These are phyloP conservation scores for Lepetodrilus schrolli DNA, from an alignment of 2,888 invertebrate species.

Conservation along the genomic window DNA sequence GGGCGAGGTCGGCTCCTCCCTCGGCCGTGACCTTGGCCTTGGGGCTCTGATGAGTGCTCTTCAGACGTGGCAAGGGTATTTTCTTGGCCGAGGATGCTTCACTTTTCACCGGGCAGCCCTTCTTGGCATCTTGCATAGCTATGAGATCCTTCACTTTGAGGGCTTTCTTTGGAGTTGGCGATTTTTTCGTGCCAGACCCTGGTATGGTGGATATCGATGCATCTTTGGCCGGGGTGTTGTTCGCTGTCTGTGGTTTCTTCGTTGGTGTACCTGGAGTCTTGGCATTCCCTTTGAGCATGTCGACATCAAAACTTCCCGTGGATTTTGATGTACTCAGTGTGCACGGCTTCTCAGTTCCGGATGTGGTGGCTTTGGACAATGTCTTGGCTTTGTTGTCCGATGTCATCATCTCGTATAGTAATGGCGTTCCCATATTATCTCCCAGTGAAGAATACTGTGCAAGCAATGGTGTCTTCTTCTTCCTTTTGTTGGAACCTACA, in stretches of 20 bases:
- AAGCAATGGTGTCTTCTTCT: background rate
- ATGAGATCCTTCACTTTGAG: conserved; percentile 2
- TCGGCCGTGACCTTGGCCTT: conserved; percentile 1
- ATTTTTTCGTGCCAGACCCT: background rate
- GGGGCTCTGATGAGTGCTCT: background rate
- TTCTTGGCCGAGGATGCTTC: background rate
- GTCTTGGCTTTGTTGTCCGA: background rate
- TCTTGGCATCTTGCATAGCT: background rate
- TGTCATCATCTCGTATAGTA: conserved; percentile 16
- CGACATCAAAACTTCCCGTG: conserved; percentile 16
- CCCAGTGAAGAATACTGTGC: background rate
- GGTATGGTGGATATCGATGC: background rate
- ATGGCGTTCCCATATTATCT: background rate
- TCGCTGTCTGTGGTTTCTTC: conserved; percentile 6
- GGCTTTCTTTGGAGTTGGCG: background rate
- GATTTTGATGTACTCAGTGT: background rate
- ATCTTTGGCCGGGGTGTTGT: background rate
- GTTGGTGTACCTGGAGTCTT: background rate
- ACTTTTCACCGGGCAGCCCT: background rate
- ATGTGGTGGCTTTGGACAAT: background rate
- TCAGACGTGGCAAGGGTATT: background rate
- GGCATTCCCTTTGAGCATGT: background rate
- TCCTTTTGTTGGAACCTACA: background rate
- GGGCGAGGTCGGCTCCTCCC: background rate
- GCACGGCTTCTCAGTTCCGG: background rate